These are phyloP conservation scores for Caranx ignobilis DNA, from an alignment of 2,113 vertebrate genomes.

Conservation along the genomic window DNA sequence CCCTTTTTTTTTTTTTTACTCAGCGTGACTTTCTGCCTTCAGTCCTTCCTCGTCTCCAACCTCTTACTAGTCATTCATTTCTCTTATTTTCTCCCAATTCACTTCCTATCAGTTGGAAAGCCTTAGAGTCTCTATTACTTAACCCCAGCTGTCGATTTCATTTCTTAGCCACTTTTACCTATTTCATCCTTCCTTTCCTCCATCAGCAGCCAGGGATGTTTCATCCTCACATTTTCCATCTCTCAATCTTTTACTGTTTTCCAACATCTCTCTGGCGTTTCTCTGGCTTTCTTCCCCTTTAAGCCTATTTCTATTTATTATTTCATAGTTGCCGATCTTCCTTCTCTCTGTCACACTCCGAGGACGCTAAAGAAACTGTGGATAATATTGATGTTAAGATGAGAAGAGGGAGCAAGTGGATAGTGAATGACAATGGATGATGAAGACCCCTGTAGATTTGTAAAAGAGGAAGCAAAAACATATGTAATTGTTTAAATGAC, in stretches of 20 bases:
- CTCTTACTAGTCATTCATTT: conserved; percentile 15
- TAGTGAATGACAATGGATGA: too few relatives aligned
- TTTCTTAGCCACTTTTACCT: not conserved
- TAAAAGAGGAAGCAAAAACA: too few relatives aligned
- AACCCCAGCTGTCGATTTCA: not conserved
- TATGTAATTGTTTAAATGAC: too few relatives aligned
- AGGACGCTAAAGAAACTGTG: conserved; percentile 5
- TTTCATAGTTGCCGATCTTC: not conserved
- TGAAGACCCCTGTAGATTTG: too few relatives aligned
- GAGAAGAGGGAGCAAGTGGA: too few relatives aligned
- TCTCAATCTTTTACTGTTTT: too few relatives aligned
- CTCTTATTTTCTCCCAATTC: conserved; percentile 15
- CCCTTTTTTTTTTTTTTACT: conserved; percentile 18
- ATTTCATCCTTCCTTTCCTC: conserved; percentile 6
- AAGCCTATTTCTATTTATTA: too few relatives aligned
- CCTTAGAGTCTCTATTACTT: not conserved
- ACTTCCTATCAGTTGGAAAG: not conserved
- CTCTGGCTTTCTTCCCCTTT: too few relatives aligned
- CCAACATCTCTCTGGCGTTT: too few relatives aligned
- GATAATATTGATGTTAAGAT: too few relatives aligned
- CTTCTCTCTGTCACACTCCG: conserved; percentile 11
- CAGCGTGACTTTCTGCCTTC: conserved; percentile 6
- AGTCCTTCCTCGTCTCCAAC: conserved; percentile 7
- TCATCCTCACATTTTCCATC: not conserved
- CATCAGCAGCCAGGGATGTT: not conserved